Evolutionary conservation across 2,113 vertebrate genomes (phyloP), one percentile per base, ranked within the genome.

Genomic region (Silurus glanis): DNA sequence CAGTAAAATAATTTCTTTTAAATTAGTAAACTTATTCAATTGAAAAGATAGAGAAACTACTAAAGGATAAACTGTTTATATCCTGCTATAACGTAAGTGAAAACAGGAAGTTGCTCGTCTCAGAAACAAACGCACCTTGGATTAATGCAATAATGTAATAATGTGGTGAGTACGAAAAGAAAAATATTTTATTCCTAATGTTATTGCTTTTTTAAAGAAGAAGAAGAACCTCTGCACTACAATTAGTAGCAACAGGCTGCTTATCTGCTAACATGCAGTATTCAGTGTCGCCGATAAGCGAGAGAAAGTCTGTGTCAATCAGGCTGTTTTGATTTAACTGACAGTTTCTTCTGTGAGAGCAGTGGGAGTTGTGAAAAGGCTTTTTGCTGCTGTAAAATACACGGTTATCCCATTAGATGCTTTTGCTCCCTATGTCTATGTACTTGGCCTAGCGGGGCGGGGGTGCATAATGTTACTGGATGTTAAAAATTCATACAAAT

Each of bases 401-500:
- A 55, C 66, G 28, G 45, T 83, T 64, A 69, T 86, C 83, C 87
- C 76, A 81, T 88, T 82, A 85, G 67, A 82, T 47, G 21, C 69
- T 6, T 75, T 67, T 21, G 81, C 56, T 80, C 17, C 55, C 64
- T 51, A 16, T 64, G 62, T 75, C 78, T 12, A 25, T 10, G 28
- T 10, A 14, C 62, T 67, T 23, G 9, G 71, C 17, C 5, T 16
- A n/a, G 72, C 47, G 58, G 83, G 58, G 51, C 21, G 61, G 86
- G 37, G 1, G 21, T 19, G 58, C 28, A 51, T 59, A 86, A 62
- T 23, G n/a, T 45, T 59, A 66, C 82, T 69, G 53, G 17, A 58
- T 25, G 72, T 88, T 87, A 85, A 86, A 87, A 58, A 80, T 84
- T 86, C 23, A 87, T 82, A 64, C 86, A 88, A 28, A 61, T 72